phyloP scores from a whole-genome alignment of 2,797 vertebrate genomes.

The Oreonectes daqikongensis region DNA sequence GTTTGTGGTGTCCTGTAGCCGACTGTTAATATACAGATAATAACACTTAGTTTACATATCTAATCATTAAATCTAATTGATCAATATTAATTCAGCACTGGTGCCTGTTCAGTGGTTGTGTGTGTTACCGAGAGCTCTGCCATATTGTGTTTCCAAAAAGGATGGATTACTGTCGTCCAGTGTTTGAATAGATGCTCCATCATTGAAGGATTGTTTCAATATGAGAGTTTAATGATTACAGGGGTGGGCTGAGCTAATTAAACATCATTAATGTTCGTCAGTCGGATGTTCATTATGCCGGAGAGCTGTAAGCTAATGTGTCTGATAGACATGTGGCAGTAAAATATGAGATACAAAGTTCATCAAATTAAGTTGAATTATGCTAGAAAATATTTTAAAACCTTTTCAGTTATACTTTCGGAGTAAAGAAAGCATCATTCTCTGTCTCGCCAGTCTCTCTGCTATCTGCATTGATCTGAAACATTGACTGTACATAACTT shows the following conservation, averaged over 20 bases:
- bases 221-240: conserved; percentile 38
- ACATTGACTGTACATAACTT: no score
- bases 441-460: no score
- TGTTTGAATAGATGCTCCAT: conserved; percentile 43
- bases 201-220: conserved; percentile 48
- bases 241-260: conserved; percentile 47
- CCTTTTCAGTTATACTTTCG: no score
- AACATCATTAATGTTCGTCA: conserved; percentile 10
- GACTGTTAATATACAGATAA: background rate
- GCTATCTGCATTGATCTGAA: no score
- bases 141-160: conserved; percentile 13
- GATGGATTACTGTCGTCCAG: conserved; percentile 22
- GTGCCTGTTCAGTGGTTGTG: background rate
- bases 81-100: background rate
- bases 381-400: no score
- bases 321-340: background rate
- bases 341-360: background rate
- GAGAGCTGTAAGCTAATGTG: conserved; percentile 12
- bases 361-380: no score
- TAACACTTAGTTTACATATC: background rate
- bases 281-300: conserved; percentile 34
- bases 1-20: conserved; percentile 1
- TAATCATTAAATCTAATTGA: background rate
- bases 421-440: no score
- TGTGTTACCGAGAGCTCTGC: conserved; percentile 9